These are phyloP conservation scores for Steinernema feltiae DNA, from an alignment of 1,140 invertebrate genomes.

Conservation along the genomic window DNA sequence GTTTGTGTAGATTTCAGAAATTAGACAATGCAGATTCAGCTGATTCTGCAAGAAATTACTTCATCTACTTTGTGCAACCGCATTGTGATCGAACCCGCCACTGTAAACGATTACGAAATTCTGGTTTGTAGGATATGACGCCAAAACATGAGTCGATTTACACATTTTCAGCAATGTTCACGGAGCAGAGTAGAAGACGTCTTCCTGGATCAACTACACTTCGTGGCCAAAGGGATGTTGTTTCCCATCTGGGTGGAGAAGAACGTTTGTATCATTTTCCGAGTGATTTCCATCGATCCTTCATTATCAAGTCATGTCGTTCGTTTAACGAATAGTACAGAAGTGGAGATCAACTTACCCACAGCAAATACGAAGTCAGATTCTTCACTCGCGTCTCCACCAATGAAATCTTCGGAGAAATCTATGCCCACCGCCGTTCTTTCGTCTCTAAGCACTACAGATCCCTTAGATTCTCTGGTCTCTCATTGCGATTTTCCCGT, in stretches of 20 bases:
- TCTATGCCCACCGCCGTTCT: not conserved
- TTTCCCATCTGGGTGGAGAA: constrained; percentile 17
- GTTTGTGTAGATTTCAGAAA: not conserved
- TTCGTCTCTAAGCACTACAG: not conserved
- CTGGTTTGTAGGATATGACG: not conserved
- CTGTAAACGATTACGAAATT: constrained; percentile 16
- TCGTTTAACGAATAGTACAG: not conserved
- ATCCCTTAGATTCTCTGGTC: not conserved
- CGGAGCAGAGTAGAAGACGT: constrained; percentile 38
- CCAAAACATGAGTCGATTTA: not conserved
- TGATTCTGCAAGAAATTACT: constrained; percentile 12
- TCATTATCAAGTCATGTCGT: not conserved
- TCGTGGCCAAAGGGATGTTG: constrained; percentile 30
- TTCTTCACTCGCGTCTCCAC: not conserved
- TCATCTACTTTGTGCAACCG: constrained; percentile 9
- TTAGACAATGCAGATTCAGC: constrained; percentile 8
- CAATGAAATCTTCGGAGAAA: constrained; percentile 16
- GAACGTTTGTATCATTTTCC: constrained; percentile 17
- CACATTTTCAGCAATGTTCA: not conserved
- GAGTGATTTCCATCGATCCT: constrained; percentile 9
- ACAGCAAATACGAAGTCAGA: constrained; percentile 8
- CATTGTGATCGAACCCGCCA: constrained; percentile 16
- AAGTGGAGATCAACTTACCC: constrained; percentile 9
- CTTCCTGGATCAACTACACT: constrained; percentile 40
- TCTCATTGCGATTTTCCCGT: not conserved